Conservation (phyloP, 2,888 invertebrate genomes). For the Acrobasis suavella region DNA sequence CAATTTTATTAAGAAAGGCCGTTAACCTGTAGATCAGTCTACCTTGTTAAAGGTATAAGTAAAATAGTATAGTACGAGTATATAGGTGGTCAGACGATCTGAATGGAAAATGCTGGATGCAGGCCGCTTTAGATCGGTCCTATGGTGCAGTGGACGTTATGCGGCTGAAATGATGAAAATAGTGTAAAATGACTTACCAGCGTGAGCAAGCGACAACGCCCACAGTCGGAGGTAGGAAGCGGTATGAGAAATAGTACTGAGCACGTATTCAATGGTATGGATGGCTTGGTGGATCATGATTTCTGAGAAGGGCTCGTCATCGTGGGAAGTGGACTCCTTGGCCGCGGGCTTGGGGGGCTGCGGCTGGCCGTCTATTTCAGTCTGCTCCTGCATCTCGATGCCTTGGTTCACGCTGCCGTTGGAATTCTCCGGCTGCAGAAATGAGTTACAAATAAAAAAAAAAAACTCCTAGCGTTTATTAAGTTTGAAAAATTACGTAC, state of each 20-base stretch:
- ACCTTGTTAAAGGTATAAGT: too few relatives aligned
- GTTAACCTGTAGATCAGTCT: too few relatives aligned
- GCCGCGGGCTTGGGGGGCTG: conserved; percentile 44
- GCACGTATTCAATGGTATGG: conserved; percentile 97
- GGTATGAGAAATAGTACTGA: conserved; percentile 98
- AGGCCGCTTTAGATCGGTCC: too few relatives aligned
- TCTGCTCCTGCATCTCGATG: conserved; percentile 84
- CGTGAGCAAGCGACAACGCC: conserved; percentile 98
- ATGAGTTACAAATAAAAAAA: neutral
- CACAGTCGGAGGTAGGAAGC: conserved; percentile 98
- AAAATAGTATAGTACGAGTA: too few relatives aligned
- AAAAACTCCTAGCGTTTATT: too few relatives aligned
- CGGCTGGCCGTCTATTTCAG: conserved; percentile 50
- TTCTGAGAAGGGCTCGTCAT: conserved; percentile 90
- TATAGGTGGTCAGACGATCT: too few relatives aligned
- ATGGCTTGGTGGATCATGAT: conserved; percentile 96
- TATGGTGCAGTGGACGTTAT: too few relatives aligned
- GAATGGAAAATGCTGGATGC: too few relatives aligned
- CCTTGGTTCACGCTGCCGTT: conserved; percentile 86
- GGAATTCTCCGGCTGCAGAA: conserved; percentile 60
- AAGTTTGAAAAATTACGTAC: too few relatives aligned
- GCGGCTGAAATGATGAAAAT: too few relatives aligned
- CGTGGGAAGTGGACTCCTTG: conserved; percentile 53
- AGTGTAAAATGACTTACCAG: conserved; percentile 89
- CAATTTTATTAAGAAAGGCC: too few relatives aligned